phyloP scores from a whole-genome alignment of 2,113 vertebrate genomes.

The Bothrops jararaca region DNA sequence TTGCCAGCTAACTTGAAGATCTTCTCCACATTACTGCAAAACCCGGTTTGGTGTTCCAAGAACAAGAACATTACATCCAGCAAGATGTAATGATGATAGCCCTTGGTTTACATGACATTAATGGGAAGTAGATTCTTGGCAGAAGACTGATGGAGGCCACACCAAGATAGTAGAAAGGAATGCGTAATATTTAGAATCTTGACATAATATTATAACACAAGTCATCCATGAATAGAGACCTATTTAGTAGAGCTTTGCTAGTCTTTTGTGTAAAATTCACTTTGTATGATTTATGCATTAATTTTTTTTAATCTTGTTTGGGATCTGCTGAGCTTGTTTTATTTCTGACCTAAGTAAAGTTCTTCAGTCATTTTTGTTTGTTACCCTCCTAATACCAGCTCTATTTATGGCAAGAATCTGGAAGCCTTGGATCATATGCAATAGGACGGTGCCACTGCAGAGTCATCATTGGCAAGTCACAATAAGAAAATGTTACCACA shows the following conservation, averaged over 20 bases:
- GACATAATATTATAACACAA: background rate
- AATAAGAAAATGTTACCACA: background rate
- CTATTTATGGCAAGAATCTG: background rate
- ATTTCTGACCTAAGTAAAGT: background rate
- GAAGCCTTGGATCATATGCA: background rate
- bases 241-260: background rate
- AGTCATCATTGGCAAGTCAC: background rate
- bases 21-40: background rate
- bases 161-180: background rate
- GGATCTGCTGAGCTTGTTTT: background rate
- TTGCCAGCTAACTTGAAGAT: background rate
- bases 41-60: no score
- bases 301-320: background rate
- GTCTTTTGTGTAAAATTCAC: background rate
- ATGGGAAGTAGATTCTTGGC: background rate
- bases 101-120: background rate
- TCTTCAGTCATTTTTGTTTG: background rate
- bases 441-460: background rate
- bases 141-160: background rate
- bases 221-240: background rate
- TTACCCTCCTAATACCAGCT: background rate
- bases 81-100: background rate
- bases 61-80: background rate
- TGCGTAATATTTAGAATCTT: background rate
- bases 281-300: background rate